Base-by-base conservation (phyloP, 2,888 invertebrate species). In the Trichopoda pennipes region DNA sequence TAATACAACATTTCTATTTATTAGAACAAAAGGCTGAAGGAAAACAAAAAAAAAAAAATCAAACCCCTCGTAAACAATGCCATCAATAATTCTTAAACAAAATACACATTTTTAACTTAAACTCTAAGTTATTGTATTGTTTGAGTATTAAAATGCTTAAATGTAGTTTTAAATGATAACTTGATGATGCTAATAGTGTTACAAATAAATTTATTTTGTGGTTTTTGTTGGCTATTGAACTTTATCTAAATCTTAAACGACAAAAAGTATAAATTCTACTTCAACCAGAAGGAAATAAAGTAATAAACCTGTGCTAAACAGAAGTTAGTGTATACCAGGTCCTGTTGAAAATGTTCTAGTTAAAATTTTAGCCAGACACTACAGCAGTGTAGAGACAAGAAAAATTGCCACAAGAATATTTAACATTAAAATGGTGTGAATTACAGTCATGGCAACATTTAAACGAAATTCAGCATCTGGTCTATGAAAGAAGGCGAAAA, bases 131-230 rank as follows among this genome's bases (percentile, higher is more conserved):
- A 61, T 53, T 51, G 42, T n/a, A 38, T 58, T 58, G 58, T 61
- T 63, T 16, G 16, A 47, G 14, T 19, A 16, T 21, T 3, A 23
- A 23, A n/a, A n/a, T 53, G 28, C 21, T 42, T 14, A 63, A 17
- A 35, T 12, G 12, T 16, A 56, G 1, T 58, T 32, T 47, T 47
- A 55, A 64, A 79, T 79, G 82, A 82, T 75, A 85, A 64, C 82
- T 66, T 76, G 76, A 68, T 80, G 82, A 84, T 74, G 76, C 77
- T 85, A 85, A 85, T 85, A 78, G 85, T 85, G 85, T 85, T 84
- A 84, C 85, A 85, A 84, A 83, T 78, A 85, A 83, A 84, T 9
- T 44, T 44, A 44, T 82, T 85, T 85, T 83, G 84, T 85, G 80
- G 84, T 85, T 84, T 85, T 44, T 44, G 2, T 85, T 85, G 83